Conservation (phyloP, 2,797 vertebrate genomes). For the Crenuchus spilurus region DNA sequence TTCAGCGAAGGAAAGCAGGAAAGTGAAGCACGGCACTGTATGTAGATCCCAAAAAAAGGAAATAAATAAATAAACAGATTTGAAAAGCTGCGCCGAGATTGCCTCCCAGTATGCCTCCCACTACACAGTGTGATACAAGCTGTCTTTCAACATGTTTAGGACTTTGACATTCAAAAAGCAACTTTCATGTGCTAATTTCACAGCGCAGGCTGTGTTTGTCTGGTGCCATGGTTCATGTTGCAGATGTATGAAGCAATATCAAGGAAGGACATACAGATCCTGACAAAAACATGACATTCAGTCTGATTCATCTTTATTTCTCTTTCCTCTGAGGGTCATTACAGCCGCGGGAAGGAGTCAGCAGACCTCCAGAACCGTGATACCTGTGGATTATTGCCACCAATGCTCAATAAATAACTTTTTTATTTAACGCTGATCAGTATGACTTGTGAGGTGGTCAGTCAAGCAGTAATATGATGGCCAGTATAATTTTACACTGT, state of each 20-base stretch:
- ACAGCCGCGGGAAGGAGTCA: no score
- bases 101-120: slow-evolving; percentile 52
- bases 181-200: slow-evolving; percentile 61
- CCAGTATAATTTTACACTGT: no score
- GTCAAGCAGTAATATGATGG: no score
- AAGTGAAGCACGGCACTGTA: neutral
- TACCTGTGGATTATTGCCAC: no score
- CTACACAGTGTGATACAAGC: slow-evolving; percentile 61
- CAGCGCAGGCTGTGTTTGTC: slow-evolving; percentile 55
- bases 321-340: neutral
- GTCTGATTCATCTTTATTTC: neutral
- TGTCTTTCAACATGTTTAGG: slow-evolving; percentile 60
- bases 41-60: neutral
- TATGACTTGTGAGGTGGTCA: no score
- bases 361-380: no score
- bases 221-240: slow-evolving; percentile 34
- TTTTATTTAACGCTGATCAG: no score
- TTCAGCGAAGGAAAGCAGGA: neutral
- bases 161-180: slow-evolving; percentile 51
- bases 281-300: neutral
- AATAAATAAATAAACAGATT: no score
- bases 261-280: neutral
- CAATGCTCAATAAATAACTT: no score
- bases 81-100: slow-evolving; percentile 41
- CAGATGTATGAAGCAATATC: neutral